Evolutionary conservation across 2,888 invertebrate species (phyloP), one percentile per base, ranked within the genome.

Genomic region (Parasteatoda lunata): DNA sequence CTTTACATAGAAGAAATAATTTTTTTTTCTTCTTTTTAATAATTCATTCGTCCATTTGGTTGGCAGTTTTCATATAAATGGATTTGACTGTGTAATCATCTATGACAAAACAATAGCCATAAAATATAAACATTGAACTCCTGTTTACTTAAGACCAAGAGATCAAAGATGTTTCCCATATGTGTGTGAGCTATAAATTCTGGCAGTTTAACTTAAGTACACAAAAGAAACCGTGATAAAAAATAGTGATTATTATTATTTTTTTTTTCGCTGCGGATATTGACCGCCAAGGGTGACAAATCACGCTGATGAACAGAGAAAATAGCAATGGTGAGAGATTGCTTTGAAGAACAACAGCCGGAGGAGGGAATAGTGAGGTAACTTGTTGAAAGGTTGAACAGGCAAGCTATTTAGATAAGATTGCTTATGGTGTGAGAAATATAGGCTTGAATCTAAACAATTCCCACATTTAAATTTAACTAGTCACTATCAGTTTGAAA

Each of bases 121-220:
- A 59, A 59, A 59, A 59, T 59, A 59, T 9, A 59, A 7, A 59
- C 59, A 13, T 13, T n/a, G 11, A 59, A 59, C n/a, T 3, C 11
- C 59, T 9, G 59, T 59, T 59, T 59, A 59, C 59, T 59, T 59
- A 13, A 59, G 59, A 13, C 9, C n/a, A 79, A 7, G 48, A 66
- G 75, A 68, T 79, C 79, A 71, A 59, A 82, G 75, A 82, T 82
- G 75, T 69, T 82, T 68, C 66, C 66, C 82, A 82, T 73, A 76
- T 82, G 82, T 66, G 73, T n/a, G 47, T 69, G 82, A 69, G 69
- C 52, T 75, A 82, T 80, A 80, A 80, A 80, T 80, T 54, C 65
- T 51, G 45, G 7, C 59, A 59, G 59, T 59, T 59, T 59, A 59
- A 9, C 68, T 30, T 30, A 77, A 68, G 66, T 66, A 49, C 68